Evolutionary conservation across 2,797 vertebrate species (phyloP), one percentile per base, ranked within the genome.

Genomic region (Sebastes hubbsi): DNA sequence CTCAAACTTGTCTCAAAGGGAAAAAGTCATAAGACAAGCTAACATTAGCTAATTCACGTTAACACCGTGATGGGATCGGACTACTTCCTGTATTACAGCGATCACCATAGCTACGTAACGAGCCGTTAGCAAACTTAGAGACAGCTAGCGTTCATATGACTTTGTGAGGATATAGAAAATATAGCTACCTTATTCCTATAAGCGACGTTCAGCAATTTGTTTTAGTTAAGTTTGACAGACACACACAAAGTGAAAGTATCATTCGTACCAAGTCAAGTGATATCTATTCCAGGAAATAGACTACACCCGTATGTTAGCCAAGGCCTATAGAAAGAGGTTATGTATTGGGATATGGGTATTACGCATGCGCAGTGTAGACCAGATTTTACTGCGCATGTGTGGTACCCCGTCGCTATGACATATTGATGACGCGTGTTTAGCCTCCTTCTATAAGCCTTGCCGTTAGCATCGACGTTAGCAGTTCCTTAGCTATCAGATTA

Each of bases 401-500:
- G 4, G 36, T 38, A 38, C 36, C 36, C 36, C 36, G 36, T 13
- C 36, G 36, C 36, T 13, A 38, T 38, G 36, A 5, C 4, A 12
- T 38, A 38, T 38, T 38, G 36, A 38, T 38, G 36, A 38, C 36
- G 36, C 36, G 36, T 38, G 2, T 5, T 4, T 12, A 0, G 0
- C 36, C 36, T 38, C 12, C 0, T 38, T 38, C 36, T 38, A 38
- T 38, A 38, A 38, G 12, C 36, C 12, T 38, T 38, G 36, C 36
- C 49, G 5, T 20, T 65, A 81, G 29, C 70, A 42, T 42, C 36
- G 72, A 77, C 73, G 13, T 69, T 78, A 87, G 72, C 77, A 70
- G 74, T 75, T 89, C 75, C 71, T 68, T 76, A 80, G 84, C 88
- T 27, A 58, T 14, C 36, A 54, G 58, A 60, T 77, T 90, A 94